Conservation (phyloP, 2,888 invertebrate species). For the Lissocephala sabroskyi region DNA sequence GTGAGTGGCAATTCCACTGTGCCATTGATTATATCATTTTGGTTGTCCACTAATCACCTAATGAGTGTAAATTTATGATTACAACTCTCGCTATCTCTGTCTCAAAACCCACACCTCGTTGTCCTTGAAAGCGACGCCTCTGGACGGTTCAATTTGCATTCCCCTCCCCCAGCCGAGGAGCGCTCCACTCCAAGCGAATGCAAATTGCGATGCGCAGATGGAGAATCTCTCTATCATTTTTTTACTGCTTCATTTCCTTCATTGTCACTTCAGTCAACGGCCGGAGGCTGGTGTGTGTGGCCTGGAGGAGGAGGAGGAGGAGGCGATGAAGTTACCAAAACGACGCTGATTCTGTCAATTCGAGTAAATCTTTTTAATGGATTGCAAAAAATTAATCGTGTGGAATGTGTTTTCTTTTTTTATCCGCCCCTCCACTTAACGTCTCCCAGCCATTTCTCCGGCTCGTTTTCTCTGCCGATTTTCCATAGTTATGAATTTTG, state of each 20-base stretch:
- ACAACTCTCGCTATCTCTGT: too few relatives aligned
- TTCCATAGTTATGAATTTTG: conserved; percentile 22
- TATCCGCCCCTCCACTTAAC: conserved; percentile 8
- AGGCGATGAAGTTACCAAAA: conserved; percentile 6
- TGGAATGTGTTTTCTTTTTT: conserved; percentile 46
- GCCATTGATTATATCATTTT: too few relatives aligned
- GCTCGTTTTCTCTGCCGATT: neutral
- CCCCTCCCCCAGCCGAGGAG: too few relatives aligned
- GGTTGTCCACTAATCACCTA: conserved; percentile 62
- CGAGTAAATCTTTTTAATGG: conserved; percentile 64
- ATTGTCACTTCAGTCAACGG: too few relatives aligned
- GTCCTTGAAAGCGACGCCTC: too few relatives aligned
- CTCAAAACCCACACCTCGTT: too few relatives aligned
- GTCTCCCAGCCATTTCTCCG: neutral
- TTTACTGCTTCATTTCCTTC: too few relatives aligned
- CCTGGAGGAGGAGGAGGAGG: neutral
- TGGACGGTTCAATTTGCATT: too few relatives aligned
- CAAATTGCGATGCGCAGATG: too few relatives aligned
- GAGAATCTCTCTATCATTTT: too few relatives aligned
- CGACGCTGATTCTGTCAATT: conserved; percentile 55
- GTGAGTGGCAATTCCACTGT: too few relatives aligned
- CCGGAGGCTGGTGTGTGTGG: neutral
- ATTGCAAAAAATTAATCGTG: conserved; percentile 64
- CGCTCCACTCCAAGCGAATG: too few relatives aligned
- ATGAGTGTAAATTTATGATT: conserved; percentile 63